Evolutionary conservation across 2,888 invertebrate species (phyloP).

Genomic region (Itoplectis maculator): DNA sequence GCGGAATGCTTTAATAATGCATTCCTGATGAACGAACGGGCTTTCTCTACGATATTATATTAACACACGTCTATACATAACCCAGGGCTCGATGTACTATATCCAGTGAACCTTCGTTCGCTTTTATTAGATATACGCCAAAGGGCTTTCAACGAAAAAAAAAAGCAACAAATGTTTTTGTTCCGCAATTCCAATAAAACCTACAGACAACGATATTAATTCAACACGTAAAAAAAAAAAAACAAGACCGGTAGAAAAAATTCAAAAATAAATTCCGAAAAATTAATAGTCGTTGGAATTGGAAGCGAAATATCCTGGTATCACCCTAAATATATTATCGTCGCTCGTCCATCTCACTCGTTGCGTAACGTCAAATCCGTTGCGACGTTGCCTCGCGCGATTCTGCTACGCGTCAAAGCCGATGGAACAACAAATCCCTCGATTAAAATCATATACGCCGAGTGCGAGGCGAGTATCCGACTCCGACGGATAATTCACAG

Average conservation of each 20-base stretch:
- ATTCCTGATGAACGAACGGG: conserved; percentile 73
- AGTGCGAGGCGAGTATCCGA: too few relatives aligned
- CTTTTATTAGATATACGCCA: not conserved
- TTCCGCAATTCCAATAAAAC: too few relatives aligned
- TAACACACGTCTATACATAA: conserved; percentile 5
- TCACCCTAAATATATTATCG: too few relatives aligned
- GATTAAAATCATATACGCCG: conserved; percentile 40
- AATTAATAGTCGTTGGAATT: too few relatives aligned
- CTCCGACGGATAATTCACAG: conserved; percentile 6
- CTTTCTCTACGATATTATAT: conserved; percentile 65
- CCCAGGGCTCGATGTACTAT: not conserved
- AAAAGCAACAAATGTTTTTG: not conserved
- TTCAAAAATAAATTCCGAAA: not conserved
- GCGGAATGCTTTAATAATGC: conserved; percentile 81
- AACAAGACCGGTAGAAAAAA: too few relatives aligned
- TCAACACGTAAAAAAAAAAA: too few relatives aligned
- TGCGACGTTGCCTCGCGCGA: not conserved
- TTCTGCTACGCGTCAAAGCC: not conserved
- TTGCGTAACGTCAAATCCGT: too few relatives aligned
- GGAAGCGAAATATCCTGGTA: too few relatives aligned
- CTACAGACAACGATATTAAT: too few relatives aligned
- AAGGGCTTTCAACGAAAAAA: not conserved
- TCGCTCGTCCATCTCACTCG: too few relatives aligned
- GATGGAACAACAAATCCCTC: conserved; percentile 41
- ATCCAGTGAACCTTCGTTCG: not conserved